Percentiles rank a stretch among this genome's conserved stretches.
These are phyloP conservation scores for Anolis carolinensis DNA, from an alignment of 2,113 vertebrate species.

Conservation along the genomic window DNA sequence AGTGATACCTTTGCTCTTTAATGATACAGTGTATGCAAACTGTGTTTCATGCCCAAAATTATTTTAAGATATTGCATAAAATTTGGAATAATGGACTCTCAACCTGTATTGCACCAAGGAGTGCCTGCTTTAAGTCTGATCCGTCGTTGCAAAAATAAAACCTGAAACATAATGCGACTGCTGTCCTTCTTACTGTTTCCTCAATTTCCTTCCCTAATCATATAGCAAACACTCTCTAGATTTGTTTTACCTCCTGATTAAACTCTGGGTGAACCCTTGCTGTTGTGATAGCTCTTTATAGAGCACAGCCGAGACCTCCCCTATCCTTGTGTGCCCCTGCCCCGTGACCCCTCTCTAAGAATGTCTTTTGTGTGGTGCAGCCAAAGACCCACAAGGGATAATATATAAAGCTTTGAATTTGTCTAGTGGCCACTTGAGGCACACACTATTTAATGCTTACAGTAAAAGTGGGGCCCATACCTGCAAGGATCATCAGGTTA, in stretches of 20 bases:
- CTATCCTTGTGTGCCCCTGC: background rate
- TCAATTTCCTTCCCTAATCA: background rate
- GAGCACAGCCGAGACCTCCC: background rate
- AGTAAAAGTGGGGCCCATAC: no score
- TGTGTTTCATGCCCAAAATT: background rate
- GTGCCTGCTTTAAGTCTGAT: background rate
- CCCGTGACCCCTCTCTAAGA: background rate
- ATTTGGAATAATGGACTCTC: no score
- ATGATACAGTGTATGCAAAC: no score
- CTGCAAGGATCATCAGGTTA: no score
- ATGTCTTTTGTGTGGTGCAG: background rate
- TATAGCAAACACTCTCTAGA: background rate
- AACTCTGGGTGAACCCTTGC: background rate
- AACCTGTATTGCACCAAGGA: background rate
- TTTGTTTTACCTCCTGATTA: background rate
- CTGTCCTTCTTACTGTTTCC: background rate
- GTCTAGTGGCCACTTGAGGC: no score
- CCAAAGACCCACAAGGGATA: background rate
- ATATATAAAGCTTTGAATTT: background rate
- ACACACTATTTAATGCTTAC: no score
- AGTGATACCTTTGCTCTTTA: no score
- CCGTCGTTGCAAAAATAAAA: background rate
- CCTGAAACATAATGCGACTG: background rate
- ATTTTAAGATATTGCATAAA: constrained; percentile 2
- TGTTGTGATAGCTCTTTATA: no score